Base-by-base conservation (phyloP, 2,113 vertebrate species). In the Sceloporus tristichus region DNA sequence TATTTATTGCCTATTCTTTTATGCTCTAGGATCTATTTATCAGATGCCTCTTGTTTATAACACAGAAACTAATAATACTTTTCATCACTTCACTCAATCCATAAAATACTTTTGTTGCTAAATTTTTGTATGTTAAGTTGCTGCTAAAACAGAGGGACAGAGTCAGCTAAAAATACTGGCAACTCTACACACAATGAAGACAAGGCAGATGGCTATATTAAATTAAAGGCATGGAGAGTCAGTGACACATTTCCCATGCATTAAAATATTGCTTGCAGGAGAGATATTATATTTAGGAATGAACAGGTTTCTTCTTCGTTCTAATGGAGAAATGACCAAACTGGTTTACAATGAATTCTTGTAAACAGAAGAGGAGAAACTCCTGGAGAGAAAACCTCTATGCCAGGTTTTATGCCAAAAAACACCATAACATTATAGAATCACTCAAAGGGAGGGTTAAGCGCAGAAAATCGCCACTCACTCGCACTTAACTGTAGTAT, bases 401-500 rank as follows among this genome's bases (percentile, higher is more conserved):
- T 85, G 84, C 70, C 71, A 75, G 25, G 1, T 90, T 94, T 94
- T 94, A 92, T 91, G 87, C 38, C 71, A 78, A 84, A 54, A 90
- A 77, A 92, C 94, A 95, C 91, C 91, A 90, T 93, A 92, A 87
- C 85, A 95, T 95, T 94, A 95, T 94, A 94, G 94, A 95, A 95
- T 95, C 94, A 94, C 89, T 95, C 93, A 94, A 93, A 95, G 94
- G 93, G 92, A 95, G 53, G 79, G 84, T 82, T 95, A 92, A 78
- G 79, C 73, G 93, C 91, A 77, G 88, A 87, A 94, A 96, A 94
- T 94, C 94, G 91, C 93, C 92, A 95, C 93, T 94, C 90, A 88
- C 88, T 94, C 86, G 89, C 87, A 91, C 94, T 91, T 95, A 96
- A 95, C 92, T 94, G 95, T 91, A 95, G 94, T 95, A 96, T 96